Percentiles rank a stretch among this genome's conserved stretches.
Conservation (phyloP, 2,888 invertebrate genomes). For the Syrphus vitripennis region DNA sequence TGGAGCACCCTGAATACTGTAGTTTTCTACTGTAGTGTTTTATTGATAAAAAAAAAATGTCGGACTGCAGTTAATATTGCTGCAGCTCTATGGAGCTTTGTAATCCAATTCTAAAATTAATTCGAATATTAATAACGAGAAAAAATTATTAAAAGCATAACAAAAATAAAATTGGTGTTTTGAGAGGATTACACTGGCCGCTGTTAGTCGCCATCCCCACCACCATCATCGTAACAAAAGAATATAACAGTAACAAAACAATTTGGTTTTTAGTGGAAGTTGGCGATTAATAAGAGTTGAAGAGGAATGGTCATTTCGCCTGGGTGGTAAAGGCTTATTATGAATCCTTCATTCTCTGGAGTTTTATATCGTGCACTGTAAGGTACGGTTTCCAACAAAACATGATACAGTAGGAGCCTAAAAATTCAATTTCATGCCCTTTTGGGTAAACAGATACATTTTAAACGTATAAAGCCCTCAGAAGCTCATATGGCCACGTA, state of each 20-base stretch:
- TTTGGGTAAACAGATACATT: conserved; percentile 72
- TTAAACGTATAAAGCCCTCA: conserved; percentile 43
- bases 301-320: background rate
- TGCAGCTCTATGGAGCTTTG: conserved; percentile 47
- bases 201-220: too few relatives aligned
- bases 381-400: too few relatives aligned
- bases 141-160: conserved; percentile 1
- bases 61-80: conserved; percentile 7
- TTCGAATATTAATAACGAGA: conserved; percentile 43
- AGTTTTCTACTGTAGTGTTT: too few relatives aligned
- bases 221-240: background rate
- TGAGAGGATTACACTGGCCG: conserved; percentile 57
- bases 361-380: background rate
- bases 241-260: conserved; percentile 55
- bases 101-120: conserved; percentile 58
- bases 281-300: too few relatives aligned
- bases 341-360: conserved; percentile 10
- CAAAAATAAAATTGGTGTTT: conserved; percentile 28
- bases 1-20: background rate
- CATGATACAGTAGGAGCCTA: too few relatives aligned
- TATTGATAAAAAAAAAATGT: too few relatives aligned
- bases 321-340: conserved; percentile 23
- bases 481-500: conserved; percentile 27
- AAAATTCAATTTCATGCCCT: conserved; percentile 78
- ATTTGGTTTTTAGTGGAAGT: conserved; percentile 47